A percentile compares a stretch with the other conserved stretches of the same genome.
These are phyloP conservation scores for Pyralis farinalis DNA, from an alignment of 2,888 invertebrate genomes.

Conservation along the genomic window DNA sequence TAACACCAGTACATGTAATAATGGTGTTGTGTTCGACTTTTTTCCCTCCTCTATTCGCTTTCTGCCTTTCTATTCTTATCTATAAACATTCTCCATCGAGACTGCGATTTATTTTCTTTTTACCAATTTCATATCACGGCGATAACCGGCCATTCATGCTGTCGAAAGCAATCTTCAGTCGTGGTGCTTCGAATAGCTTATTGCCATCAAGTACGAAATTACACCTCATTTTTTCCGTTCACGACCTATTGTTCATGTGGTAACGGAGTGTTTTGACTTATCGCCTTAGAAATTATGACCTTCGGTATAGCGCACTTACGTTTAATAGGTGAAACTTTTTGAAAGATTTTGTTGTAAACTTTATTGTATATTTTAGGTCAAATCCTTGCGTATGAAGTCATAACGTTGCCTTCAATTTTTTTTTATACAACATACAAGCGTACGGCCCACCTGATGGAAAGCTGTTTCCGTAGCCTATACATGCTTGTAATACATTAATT, in stretches of 20 bases:
- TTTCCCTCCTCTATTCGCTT: slow-evolving; percentile 17
- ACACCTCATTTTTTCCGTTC: slow-evolving; percentile 49
- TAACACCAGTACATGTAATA: neutral
- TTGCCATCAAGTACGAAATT: slow-evolving; percentile 34
- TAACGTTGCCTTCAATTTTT: no score
- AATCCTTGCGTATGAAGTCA: slow-evolving; percentile 26
- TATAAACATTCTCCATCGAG: slow-evolving; percentile 22
- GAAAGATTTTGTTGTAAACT: slow-evolving; percentile 13
- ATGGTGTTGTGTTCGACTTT: slow-evolving; percentile 4
- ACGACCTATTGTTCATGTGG: slow-evolving; percentile 50
- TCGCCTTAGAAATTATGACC: slow-evolving; percentile 57
- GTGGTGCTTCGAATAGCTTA: slow-evolving; percentile 22
- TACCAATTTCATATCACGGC: slow-evolving; percentile 29
- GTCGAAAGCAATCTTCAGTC: slow-evolving; percentile 32
- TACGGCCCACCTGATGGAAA: no score
- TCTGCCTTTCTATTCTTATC: slow-evolving; percentile 37
- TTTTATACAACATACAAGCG: no score
- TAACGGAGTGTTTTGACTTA: slow-evolving; percentile 43
- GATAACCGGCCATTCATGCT: slow-evolving; percentile 21
- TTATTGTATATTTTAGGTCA: neutral
- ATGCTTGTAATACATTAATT: no score
- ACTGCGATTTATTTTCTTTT: slow-evolving; percentile 34
- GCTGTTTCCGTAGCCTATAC: no score
- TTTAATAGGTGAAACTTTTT: slow-evolving; percentile 50
- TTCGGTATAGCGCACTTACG: slow-evolving; percentile 34